Base-by-base conservation (phyloP, 2,113 vertebrate genomes). In the Triplophysa tibetana region DNA sequence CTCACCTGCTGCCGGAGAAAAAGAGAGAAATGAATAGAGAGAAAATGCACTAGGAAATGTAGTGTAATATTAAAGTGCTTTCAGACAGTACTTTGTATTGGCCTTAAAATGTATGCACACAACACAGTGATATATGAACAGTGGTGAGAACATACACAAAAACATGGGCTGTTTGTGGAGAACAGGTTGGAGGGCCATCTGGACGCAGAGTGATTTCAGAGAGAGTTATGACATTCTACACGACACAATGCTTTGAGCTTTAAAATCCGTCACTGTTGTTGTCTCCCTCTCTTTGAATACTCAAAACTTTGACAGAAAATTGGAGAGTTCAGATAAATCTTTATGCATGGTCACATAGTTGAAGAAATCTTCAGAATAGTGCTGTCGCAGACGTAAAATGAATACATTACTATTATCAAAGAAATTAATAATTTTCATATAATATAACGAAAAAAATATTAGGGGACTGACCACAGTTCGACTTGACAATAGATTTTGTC, bases 1-100 rank as follows among this genome's bases (percentile, higher is more conserved):
- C 86, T 93, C 91, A 92, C 90, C 93, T 92, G 87, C 90, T 87
- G 87, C 84, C 70, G 70, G 50, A 62, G 52, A 78, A 68, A 73
- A 21, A 41, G 66, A 79, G 76, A 29, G 61, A 33, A 64, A 13
- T 7, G 16, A 43, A 62, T 12, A 23, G 65, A 43, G 33, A 26
- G 48, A 70, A 75, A 60, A 26, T 60, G 14, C 33, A 45, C 41
- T 43, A 11, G 45, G 19, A 65, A 66, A 65, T 66, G 13, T 29
- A 29, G 3, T 29, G 29, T 23, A 79, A 79, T 52, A 72, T 33
- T 41, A 24, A 26, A 29, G 54, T 58, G 24, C 33, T 52, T 76
- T 52, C 14, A 0, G 2, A 65, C 24, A 9, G 8, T 43, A 45
- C 45, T 75, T 8, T 16, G 26, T n/a, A 62, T 23, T 19, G 41